These are phyloP conservation scores for Minunthozetes semirufus DNA, from an alignment of 2,888 invertebrate species.

Conservation along the genomic window DNA sequence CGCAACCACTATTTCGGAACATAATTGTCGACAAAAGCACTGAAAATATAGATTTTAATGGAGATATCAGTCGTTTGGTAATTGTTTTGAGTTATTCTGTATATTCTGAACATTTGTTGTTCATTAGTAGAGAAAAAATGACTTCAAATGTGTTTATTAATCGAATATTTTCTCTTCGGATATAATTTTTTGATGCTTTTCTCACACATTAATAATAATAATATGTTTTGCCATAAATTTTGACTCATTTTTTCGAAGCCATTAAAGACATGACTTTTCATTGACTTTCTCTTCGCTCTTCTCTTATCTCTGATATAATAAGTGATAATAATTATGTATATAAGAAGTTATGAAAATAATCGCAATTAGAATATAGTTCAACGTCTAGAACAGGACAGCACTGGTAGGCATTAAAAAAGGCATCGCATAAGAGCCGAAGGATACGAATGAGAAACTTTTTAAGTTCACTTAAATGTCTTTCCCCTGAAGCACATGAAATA, in stretches of 20 bases:
- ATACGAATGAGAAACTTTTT: background rate
- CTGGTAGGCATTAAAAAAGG: background rate
- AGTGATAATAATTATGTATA: background rate
- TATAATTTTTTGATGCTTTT: background rate
- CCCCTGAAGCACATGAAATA: background rate
- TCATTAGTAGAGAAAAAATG: no score
- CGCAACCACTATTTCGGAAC: no score
- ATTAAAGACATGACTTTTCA: background rate
- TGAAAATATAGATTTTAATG: no score
- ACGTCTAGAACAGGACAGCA: background rate
- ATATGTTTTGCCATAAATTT: background rate
- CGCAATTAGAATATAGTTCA: constrained; percentile 1
- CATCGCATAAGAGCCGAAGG: background rate
- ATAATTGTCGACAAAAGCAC: no score
- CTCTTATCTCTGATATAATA: background rate
- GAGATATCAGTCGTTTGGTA: no score
- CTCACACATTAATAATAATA: background rate
- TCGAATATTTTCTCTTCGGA: no score
- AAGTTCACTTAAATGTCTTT: constrained; percentile 10
- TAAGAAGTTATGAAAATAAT: background rate
- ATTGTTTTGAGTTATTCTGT: no score
- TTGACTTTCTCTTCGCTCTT: background rate
- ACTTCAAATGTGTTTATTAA: no score
- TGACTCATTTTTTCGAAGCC: background rate
- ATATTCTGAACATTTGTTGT: no score